Percentiles rank a stretch among this genome's conserved stretches.
Evolutionary conservation across 2,113 vertebrate species (phyloP).

Genomic region (Galeopterus variegatus): DNA sequence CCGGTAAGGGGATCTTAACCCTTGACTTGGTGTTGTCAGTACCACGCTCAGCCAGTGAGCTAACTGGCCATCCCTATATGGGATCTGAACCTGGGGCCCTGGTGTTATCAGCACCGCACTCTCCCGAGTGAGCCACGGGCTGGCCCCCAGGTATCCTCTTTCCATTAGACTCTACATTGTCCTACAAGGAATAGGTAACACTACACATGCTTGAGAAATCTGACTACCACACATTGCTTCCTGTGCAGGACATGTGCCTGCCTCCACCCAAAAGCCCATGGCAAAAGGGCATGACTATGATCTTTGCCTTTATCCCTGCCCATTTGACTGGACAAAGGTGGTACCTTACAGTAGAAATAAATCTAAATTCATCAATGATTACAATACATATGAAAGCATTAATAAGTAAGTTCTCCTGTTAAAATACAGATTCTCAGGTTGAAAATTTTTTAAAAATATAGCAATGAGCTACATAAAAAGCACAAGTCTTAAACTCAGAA

Average conservation of each 20-base stretch:
- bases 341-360: neutral
- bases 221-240: neutral
- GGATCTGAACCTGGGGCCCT: no score
- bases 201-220: neutral
- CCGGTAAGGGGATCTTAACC: no score
- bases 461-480: neutral
- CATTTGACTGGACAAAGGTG: neutral
- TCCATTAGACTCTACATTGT: neutral
- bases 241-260: neutral
- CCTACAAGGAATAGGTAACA: neutral
- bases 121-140: no score
- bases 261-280: neutral
- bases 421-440: neutral
- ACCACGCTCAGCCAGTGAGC: no score
- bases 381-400: neutral
- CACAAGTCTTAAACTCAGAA: neutral
- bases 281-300: neutral
- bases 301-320: neutral
- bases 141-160: no score
- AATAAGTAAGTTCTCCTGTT: neutral
- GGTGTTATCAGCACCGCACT: no score
- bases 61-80: no score
- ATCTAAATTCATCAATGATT: constrained; percentile 24
- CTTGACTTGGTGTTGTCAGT: no score
- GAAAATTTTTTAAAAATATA: neutral